These are phyloP conservation scores for Bimastos eiseni DNA, from an alignment of 2,888 invertebrate species.

Conservation along the genomic window DNA sequence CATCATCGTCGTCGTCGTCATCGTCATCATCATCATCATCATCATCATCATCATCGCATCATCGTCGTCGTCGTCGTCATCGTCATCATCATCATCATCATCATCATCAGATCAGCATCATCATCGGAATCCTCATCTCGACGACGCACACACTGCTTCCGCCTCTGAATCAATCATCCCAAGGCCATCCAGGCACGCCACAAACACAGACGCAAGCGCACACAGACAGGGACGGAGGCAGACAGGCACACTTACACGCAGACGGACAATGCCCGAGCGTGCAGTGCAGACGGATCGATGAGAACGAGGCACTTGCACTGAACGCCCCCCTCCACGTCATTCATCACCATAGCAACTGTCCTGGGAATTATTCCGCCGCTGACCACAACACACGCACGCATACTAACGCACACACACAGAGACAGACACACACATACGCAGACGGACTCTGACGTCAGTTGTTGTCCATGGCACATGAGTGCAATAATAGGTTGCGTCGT, in stretches of 20 bases:
- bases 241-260: not conserved
- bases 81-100: too few relatives aligned
- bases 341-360: conserved; percentile 1
- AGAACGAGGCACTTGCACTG: not conserved
- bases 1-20: not conserved
- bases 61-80: too few relatives aligned
- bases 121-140: too few relatives aligned
- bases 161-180: not conserved
- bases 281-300: not conserved
- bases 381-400: not conserved
- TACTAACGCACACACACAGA: not conserved
- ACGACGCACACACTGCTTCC: not conserved
- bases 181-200: not conserved
- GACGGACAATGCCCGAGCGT: not conserved
- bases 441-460: not conserved
- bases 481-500: too few relatives aligned
- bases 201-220: not conserved
- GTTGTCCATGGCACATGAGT: not conserved
- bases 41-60: too few relatives aligned
- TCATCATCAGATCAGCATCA: too few relatives aligned
- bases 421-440: not conserved
- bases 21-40: not conserved
- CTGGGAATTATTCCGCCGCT: not conserved
- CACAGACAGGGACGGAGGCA: not conserved
- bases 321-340: not conserved